phyloP scores from a whole-genome alignment of 2,797 vertebrate species.

The Amblyopsis hoosieri region DNA sequence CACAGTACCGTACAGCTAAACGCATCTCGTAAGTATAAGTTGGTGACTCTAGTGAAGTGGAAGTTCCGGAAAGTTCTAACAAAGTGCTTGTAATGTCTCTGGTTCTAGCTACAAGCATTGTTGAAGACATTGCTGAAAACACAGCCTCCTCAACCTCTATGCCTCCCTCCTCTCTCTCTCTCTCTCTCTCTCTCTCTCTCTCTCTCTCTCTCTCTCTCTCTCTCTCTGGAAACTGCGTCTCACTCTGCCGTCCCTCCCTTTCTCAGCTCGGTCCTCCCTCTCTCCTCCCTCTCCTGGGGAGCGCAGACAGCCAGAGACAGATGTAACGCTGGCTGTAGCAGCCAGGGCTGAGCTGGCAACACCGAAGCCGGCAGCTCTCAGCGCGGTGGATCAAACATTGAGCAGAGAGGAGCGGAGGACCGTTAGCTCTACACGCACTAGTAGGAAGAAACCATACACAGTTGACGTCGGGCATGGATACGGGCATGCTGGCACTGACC shows the following conservation, averaged over 20 bases:
- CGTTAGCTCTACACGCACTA: constrained; percentile 21
- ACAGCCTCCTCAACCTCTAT: too few relatives aligned
- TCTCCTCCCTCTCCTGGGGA: constrained; percentile 48
- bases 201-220: constrained; percentile 3
- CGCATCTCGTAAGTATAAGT: too few relatives aligned
- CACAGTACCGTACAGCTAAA: too few relatives aligned
- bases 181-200: background rate
- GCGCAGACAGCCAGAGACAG: constrained; percentile 84
- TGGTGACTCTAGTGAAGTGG: too few relatives aligned
- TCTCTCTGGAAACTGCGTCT: background rate
- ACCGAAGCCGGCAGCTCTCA: constrained; percentile 60
- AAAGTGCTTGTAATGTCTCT: too few relatives aligned
- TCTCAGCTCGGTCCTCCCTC: constrained; percentile 25
- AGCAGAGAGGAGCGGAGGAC: constrained; percentile 1
- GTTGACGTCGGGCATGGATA: constrained; percentile 41
- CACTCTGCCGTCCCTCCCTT: too few relatives aligned
- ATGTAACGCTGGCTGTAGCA: constrained; percentile 77
- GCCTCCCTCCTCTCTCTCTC: background rate
- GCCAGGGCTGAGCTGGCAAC: constrained; percentile 19
- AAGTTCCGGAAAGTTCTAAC: too few relatives aligned
- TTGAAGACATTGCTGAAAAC: too few relatives aligned
- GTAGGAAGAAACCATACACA: constrained; percentile 7
- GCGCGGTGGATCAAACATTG: constrained; percentile 23
- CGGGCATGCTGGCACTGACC: constrained; percentile 46
- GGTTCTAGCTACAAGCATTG: too few relatives aligned